Evolutionary conservation across 2,113 vertebrate genomes (phyloP).

Genomic region (Oreochromis spilurus): DNA sequence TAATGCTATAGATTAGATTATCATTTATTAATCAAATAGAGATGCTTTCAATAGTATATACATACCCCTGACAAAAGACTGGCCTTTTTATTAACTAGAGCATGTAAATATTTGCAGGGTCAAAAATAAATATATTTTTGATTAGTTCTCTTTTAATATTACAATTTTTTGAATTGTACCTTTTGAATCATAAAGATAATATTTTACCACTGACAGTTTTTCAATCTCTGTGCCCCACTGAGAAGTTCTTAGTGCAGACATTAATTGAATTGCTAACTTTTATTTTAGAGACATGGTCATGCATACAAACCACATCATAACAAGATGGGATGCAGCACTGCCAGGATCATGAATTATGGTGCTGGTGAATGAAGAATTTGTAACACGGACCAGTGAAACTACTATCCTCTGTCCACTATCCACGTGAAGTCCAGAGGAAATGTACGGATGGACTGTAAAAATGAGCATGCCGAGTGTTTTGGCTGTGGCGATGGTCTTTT

Average conservation of each 20-base stretch:
- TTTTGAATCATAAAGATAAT: not conserved
- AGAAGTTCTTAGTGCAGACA: not conserved
- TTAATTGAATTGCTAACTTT: constrained; percentile 37
- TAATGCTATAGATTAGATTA: not conserved
- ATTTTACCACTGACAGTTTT: not conserved
- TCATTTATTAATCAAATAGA: not conserved
- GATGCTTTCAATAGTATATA: not conserved
- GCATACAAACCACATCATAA: constrained; percentile 12
- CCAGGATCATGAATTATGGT: constrained; percentile 21
- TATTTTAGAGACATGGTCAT: constrained; percentile 44
- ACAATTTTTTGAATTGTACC: not conserved
- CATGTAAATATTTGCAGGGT: not conserved
- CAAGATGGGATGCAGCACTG: constrained; percentile 10
- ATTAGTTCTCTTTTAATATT: not conserved
- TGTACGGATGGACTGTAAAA: constrained; percentile 42
- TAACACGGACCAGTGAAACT: not conserved
- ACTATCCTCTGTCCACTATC: not conserved
- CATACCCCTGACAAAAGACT: not conserved
- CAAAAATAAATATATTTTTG: not conserved
- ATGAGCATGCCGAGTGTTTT: constrained; percentile 64
- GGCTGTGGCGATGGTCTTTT: constrained; percentile 51
- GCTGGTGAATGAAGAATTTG: constrained; percentile 21
- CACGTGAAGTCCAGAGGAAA: constrained; percentile 39
- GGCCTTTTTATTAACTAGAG: not conserved
- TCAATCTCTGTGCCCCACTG: not conserved